phyloP scores from a whole-genome alignment of 2,888 invertebrate genomes.

The Ashinkailepas kermadecensis region DNA sequence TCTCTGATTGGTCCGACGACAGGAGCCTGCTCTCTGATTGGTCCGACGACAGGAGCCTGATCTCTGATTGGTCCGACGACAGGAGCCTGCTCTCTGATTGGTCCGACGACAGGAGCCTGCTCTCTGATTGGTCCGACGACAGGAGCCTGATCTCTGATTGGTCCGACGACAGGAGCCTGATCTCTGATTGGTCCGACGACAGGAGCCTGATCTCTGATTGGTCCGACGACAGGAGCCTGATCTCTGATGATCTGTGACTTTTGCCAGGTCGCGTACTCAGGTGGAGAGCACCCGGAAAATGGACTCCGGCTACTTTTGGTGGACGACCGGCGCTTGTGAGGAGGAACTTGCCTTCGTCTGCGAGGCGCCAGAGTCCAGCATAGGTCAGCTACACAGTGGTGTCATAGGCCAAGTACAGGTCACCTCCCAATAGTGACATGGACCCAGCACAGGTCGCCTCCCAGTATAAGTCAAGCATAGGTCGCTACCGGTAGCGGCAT shows the following conservation, averaged over 20 bases:
- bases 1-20: too few relatives aligned
- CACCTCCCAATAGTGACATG: too few relatives aligned
- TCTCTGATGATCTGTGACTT: conserved; percentile 24
- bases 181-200: background rate
- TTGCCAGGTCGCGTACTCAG: background rate
- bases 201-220: conserved; percentile 2
- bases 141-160: conserved; percentile 21
- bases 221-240: background rate
- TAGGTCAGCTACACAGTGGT: conserved; percentile 35
- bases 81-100: conserved; percentile 22
- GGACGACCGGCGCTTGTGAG: conserved; percentile 47
- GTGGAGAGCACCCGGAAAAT: background rate
- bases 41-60: background rate
- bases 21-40: too few relatives aligned
- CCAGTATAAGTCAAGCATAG: too few relatives aligned
- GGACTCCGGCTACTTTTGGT: conserved; percentile 46
- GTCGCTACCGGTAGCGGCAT: too few relatives aligned
- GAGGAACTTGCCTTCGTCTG: conserved; percentile 46
- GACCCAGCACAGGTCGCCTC: too few relatives aligned
- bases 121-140: too few relatives aligned
- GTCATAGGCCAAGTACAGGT: too few relatives aligned
- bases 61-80: background rate
- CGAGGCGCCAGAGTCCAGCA: conserved; percentile 47
- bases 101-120: too few relatives aligned
- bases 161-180: background rate